Evolutionary conservation across 1,140 invertebrate genomes (phyloP).

Genomic region (Drosophila sp.): DNA sequence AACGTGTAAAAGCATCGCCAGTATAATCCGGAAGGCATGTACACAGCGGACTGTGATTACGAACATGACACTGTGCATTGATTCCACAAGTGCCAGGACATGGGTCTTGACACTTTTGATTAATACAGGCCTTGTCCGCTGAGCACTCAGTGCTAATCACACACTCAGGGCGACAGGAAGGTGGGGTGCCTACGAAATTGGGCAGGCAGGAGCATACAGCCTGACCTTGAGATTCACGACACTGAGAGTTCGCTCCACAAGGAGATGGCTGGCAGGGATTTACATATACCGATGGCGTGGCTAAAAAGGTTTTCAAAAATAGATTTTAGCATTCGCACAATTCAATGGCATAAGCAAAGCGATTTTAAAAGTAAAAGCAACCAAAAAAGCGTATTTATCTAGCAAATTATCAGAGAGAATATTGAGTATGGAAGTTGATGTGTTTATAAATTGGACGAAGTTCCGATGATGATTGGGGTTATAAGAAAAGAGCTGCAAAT

Average conservation of each 20-base stretch:
- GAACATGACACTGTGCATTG: constrained; percentile 91
- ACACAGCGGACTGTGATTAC: constrained; percentile 93
- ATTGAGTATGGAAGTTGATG: constrained; percentile 18
- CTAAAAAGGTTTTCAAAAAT: constrained; percentile 63
- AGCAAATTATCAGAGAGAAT: constrained; percentile 53
- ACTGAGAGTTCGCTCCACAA: constrained; percentile 90
- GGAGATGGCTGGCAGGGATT: constrained; percentile 90
- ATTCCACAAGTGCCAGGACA: constrained; percentile 92
- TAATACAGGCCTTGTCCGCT: constrained; percentile 90
- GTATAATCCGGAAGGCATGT: constrained; percentile 90
- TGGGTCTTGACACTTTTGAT: constrained; percentile 93
- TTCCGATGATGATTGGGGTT: background rate
- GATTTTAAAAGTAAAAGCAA: constrained; percentile 35
- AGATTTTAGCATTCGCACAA: constrained; percentile 32
- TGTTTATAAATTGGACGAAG: background rate
- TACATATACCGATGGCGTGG: constrained; percentile 82
- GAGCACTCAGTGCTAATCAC: constrained; percentile 92
- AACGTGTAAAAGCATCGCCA: constrained; percentile 92
- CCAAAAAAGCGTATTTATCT: constrained; percentile 36
- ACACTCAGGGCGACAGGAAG: constrained; percentile 92
- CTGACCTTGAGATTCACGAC: constrained; percentile 88
- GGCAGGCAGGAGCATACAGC: constrained; percentile 91
- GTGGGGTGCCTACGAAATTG: constrained; percentile 90
- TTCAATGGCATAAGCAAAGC: constrained; percentile 48
- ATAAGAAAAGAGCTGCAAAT: constrained; percentile 5